Evolutionary conservation across 2,888 invertebrate genomes (phyloP).

Genomic region (Alcis repandata): DNA sequence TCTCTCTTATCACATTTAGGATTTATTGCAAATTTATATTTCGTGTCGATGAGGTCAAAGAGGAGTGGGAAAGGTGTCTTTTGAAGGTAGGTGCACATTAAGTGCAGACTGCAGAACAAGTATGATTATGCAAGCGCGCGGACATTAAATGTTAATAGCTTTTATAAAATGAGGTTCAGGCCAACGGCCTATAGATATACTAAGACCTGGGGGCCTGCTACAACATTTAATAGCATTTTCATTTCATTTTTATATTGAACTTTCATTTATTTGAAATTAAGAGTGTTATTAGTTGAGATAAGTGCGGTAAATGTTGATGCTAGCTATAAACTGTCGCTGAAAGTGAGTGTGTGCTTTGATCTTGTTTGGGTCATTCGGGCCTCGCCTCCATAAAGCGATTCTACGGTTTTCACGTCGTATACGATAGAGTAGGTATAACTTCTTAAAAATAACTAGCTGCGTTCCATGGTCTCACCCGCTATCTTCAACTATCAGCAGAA

Average conservation of each 20-base stretch:
- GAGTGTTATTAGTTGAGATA: neutral
- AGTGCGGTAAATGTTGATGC: neutral
- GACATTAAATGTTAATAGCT: slow-evolving; percentile 13
- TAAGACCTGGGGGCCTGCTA: neutral
- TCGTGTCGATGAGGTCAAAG: no score
- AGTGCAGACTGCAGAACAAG: slow-evolving; percentile 3
- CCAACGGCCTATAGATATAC: neutral
- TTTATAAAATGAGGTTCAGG: slow-evolving; percentile 18
- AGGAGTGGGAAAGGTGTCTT: slow-evolving; percentile 14
- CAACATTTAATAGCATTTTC: neutral
- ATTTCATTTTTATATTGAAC: neutral
- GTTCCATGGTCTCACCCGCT: no score
- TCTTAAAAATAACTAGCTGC: no score
- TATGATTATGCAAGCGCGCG: slow-evolving; percentile 7
- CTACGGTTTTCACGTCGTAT: neutral
- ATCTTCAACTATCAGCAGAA: no score
- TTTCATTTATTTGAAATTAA: neutral
- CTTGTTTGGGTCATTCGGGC: no score
- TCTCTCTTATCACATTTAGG: slow-evolving; percentile 28
- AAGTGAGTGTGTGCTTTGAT: no score
- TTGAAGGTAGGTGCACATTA: slow-evolving; percentile 10
- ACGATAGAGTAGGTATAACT: neutral
- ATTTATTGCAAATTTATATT: slow-evolving; percentile 39
- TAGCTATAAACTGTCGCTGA: neutral
- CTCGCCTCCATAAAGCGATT: no score